Evolutionary conservation across 2,888 invertebrate species (phyloP).

Genomic region (Ischnus inquisitorius): DNA sequence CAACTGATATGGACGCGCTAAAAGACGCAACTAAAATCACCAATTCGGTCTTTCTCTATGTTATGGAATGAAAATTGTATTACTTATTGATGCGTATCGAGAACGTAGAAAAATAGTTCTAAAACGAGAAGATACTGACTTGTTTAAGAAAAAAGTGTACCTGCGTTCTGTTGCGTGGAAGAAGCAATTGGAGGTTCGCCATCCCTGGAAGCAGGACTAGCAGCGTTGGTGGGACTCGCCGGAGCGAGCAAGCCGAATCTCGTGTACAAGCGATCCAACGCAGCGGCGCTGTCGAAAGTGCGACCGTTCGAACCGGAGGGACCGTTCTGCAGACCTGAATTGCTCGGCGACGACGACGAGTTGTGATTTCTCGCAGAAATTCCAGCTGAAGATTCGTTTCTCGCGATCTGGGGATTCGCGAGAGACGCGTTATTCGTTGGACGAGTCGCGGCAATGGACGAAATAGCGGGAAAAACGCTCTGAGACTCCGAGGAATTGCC

Average conservation of each 20-base stretch:
- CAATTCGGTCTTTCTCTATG: too few species aligned
- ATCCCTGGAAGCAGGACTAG: not conserved
- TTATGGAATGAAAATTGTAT: too few species aligned
- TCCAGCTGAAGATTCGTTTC: conserved; percentile 11
- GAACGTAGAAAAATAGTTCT: too few species aligned
- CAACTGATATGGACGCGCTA: too few species aligned
- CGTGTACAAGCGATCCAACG: conserved; percentile 53
- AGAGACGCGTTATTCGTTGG: not conserved
- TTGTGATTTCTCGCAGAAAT: conserved; percentile 26
- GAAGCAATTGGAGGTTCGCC: not conserved
- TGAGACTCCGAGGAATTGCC: conserved; percentile 23
- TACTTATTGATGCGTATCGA: too few species aligned
- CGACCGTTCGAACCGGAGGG: conserved; percentile 9
- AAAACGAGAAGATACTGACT: too few species aligned
- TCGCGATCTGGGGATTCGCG: not conserved
- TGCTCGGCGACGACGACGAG: conserved; percentile 2
- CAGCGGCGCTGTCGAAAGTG: conserved; percentile 40
- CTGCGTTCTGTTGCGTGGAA: conserved; percentile 32
- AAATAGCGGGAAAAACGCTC: conserved; percentile 34
- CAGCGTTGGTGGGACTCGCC: not conserved
- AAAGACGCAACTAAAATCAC: too few species aligned
- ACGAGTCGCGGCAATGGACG: conserved; percentile 1
- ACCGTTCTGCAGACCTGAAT: conserved; percentile 13
- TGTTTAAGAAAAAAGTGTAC: conserved; percentile 21
- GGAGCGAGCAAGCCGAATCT: conserved; percentile 9